Base-by-base conservation (phyloP, 2,888 invertebrate genomes). In the Podabrus alpinus region DNA sequence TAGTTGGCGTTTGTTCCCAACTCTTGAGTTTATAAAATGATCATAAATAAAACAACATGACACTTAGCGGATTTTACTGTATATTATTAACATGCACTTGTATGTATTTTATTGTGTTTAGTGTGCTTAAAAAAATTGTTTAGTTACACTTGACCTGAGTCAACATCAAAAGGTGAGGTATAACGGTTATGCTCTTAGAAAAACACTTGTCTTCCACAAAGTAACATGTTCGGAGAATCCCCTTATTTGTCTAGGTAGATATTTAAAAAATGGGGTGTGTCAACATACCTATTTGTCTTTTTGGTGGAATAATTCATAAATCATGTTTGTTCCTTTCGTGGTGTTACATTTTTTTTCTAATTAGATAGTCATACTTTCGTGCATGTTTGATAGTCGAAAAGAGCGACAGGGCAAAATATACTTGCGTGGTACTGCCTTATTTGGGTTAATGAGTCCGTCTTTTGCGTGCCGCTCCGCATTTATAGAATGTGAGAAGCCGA, bases 141-240 rank as follows among this genome's bases (percentile, higher is more conserved):
- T 64, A 64, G 15, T 64, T 64, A 64, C 62, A 64, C 62, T 64
- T 64, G 62, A 64, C 62, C 62, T 64, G 62, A 64, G 62, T 64
- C 62, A 64, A 64, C 62, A 64, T 64, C 13, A 19, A 17, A 61
- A 45, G 45, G 45, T 45, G 45, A 45, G 45, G 45, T 45, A 45
- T 45, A 45, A 45, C 45, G 45, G 45, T 45, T 45, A n/a, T 45
- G 45, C 45, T 45, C 45, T 45, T 45, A 45, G 45, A n/a, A 45
- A 45, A 45, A 45, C 45, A 45, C 45, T 45, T 45, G 45, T 45
- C 45, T 45, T 45, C 45, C 45, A 45, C 45, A 45, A 45, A 45
- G 45, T 45, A 45, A 45, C 45, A 45, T 45, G 45, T 45, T 45
- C 45, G n/a, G 7, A 45, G 9, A 45, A 45, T 45, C 45, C 45